Evolutionary conservation across 2,113 vertebrate species (phyloP).

Genomic region (Tonatia bakeri): DNA sequence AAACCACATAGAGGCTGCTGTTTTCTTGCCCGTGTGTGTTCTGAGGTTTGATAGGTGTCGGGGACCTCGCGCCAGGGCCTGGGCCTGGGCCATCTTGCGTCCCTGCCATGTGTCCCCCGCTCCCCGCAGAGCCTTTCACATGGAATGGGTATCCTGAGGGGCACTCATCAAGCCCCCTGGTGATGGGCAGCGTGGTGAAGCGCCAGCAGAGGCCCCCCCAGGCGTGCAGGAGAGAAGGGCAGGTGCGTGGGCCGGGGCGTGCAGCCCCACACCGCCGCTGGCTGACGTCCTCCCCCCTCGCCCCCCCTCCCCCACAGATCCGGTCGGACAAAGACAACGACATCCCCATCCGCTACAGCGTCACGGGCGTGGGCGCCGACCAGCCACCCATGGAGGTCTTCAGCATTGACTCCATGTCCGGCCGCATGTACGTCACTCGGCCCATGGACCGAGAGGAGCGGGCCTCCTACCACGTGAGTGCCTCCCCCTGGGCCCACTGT

Average conservation of each 20-base stretch:
- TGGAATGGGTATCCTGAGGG: not conserved
- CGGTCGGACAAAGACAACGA: conserved; percentile 96
- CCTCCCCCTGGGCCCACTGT: not conserved
- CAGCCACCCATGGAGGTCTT: conserved; percentile 97
- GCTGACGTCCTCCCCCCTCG: not conserved
- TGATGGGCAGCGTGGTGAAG: not conserved
- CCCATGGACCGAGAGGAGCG: conserved; percentile 96
- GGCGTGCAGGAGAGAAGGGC: accelerated
- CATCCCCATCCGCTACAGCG: conserved; percentile 95
- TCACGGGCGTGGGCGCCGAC: conserved; percentile 94
- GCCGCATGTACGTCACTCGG: conserved; percentile 96
- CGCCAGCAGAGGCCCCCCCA: accelerated
- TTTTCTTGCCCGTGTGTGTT: accelerated
- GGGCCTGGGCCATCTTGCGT: accelerated
- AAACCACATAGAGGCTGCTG: accelerated
- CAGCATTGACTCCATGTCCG: conserved; percentile 96
- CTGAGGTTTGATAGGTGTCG: accelerated
- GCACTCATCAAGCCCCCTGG: accelerated
- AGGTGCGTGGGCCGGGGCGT: not conserved
- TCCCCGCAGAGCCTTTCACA: no score
- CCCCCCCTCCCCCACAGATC: conserved; percentile 84
- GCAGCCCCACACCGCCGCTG: accelerated
- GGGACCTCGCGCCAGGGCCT: accelerated
- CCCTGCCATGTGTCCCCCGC: accelerated
- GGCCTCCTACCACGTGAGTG: conserved; percentile 95